Evolutionary conservation across 1,140 invertebrate species (phyloP).

Genomic region (Bombus soroeensis): DNA sequence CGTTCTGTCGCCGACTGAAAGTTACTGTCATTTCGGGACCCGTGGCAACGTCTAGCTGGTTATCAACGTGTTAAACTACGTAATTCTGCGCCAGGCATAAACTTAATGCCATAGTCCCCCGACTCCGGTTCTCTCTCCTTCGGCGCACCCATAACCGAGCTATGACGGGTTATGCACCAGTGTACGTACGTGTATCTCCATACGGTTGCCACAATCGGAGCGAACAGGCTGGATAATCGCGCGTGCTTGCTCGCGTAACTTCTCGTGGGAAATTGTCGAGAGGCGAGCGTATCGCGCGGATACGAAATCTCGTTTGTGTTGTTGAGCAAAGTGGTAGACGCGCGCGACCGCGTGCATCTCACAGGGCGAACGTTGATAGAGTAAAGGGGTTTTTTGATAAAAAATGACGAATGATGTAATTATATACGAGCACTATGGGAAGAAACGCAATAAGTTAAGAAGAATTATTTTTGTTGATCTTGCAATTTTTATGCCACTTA

Average conservation of each 20-base stretch:
- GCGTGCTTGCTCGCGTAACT: constrained; percentile 47
- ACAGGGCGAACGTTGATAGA: too few relatives aligned
- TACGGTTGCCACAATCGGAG: constrained; percentile 58
- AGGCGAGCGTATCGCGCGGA: constrained; percentile 33
- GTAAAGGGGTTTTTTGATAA: too few relatives aligned
- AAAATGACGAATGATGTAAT: too few relatives aligned
- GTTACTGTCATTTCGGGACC: constrained; percentile 6
- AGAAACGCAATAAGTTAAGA: background rate
- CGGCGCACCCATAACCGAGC: constrained; percentile 36
- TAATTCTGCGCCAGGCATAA: constrained; percentile 67
- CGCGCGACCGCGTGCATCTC: background rate
- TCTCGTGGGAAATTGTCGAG: constrained; percentile 54
- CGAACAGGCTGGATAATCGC: constrained; percentile 61
- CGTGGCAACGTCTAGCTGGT: constrained; percentile 43
- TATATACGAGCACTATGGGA: too few relatives aligned
- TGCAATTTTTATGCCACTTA: too few relatives aligned
- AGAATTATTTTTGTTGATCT: too few relatives aligned
- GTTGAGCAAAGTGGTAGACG: background rate
- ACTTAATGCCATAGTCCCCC: constrained; percentile 57
- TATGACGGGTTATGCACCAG: constrained; percentile 32
- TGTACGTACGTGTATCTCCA: constrained; percentile 23
- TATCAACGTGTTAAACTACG: constrained; percentile 73
- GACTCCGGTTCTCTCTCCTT: background rate
- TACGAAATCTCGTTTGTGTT: constrained; percentile 31
- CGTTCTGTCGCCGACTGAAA: background rate